Conservation (phyloP, 2,888 invertebrate species). For the Cataglyphis albicans region DNA sequence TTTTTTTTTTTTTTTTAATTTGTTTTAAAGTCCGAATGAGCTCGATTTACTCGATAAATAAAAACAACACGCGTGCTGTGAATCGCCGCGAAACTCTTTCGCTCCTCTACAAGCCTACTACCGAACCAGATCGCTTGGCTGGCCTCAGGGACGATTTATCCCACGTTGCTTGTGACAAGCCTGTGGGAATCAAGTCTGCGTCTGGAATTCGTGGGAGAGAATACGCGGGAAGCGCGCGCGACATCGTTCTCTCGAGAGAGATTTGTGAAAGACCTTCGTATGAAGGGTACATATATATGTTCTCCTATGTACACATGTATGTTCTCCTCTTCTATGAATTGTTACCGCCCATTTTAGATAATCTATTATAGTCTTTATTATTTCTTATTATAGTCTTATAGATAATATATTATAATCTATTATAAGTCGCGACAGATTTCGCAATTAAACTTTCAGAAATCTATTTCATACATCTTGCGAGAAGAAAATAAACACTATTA, state of each 20-base stretch:
- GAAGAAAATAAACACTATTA: background rate
- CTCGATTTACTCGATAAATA: constrained; percentile 17
- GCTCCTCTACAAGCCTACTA: constrained; percentile 79
- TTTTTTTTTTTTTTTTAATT: background rate
- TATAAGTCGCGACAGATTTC: background rate
- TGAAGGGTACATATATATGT: background rate
- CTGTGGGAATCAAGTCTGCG: constrained; percentile 72
- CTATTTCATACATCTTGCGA: background rate
- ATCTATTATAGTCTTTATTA: too few species aligned
- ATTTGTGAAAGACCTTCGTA: background rate
- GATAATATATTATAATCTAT: too few species aligned
- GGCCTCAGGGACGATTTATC: constrained; percentile 76
- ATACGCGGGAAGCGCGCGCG: constrained; percentile 53
- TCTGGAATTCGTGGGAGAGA: constrained; percentile 60
- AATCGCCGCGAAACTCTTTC: constrained; percentile 73
- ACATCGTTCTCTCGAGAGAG: background rate
- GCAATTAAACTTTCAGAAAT: background rate
- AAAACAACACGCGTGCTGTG: constrained; percentile 5
- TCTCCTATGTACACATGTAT: background rate
- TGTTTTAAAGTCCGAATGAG: background rate
- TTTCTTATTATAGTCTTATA: too few species aligned
- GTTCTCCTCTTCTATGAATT: constrained; percentile 9
- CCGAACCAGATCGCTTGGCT: constrained; percentile 77
- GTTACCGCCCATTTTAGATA: background rate
- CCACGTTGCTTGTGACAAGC: constrained; percentile 71